Conservation (phyloP, 2,113 vertebrate species). For the Phoxinus phoxinus region DNA sequence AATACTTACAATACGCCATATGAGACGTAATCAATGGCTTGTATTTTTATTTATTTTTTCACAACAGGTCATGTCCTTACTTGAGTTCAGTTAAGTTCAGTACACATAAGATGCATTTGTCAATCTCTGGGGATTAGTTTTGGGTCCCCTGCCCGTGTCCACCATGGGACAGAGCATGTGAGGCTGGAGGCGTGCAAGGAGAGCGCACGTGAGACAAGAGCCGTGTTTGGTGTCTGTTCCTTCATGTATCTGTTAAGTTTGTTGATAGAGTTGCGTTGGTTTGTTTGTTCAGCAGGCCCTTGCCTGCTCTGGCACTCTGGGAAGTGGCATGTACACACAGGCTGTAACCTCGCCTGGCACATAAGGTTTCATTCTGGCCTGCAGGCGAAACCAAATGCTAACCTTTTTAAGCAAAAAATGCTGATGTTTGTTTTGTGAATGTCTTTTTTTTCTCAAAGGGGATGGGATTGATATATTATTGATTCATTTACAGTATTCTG, state of each 20-base stretch:
- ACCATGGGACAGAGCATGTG: neutral
- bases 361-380: neutral
- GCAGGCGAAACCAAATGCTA: neutral
- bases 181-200: neutral
- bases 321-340: constrained; percentile 49
- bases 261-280: neutral
- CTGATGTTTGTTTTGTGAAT: neutral
- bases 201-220: neutral
- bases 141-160: neutral
- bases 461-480: neutral
- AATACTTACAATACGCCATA: constrained; percentile 12
- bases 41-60: neutral
- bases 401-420: neutral
- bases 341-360: constrained; percentile 28
- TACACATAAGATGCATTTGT: constrained; percentile 25
- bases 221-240: neutral
- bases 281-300: constrained; percentile 52
- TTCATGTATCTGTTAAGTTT: constrained; percentile 28
- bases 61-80: constrained; percentile 28
- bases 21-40: constrained; percentile 21
- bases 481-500: no score
- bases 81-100: constrained; percentile 42
- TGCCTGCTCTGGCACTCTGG: constrained; percentile 40
- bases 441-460: neutral
- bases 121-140: constrained; percentile 18